phyloP scores from a whole-genome alignment of 2,113 vertebrate species.

The Nasalis larvatus region DNA sequence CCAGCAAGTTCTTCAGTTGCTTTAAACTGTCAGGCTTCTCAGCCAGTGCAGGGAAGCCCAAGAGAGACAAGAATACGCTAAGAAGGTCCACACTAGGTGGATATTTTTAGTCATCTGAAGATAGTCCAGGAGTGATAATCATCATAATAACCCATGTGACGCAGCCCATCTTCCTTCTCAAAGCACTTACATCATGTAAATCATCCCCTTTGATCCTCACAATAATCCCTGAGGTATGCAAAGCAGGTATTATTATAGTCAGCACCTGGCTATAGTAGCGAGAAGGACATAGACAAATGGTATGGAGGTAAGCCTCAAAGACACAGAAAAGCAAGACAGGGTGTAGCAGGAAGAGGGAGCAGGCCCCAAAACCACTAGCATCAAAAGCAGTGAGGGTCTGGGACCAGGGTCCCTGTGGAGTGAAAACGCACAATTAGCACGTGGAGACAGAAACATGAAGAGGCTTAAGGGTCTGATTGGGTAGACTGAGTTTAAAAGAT shows the following conservation, averaged over 20 bases:
- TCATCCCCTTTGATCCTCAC: not conserved
- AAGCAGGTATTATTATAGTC: constrained; percentile 24
- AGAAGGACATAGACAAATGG: not conserved
- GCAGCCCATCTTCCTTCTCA: constrained; percentile 35
- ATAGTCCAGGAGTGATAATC: not conserved
- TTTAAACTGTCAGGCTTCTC: constrained; percentile 53
- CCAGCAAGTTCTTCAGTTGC: constrained; percentile 60
- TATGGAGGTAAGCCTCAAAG: not conserved
- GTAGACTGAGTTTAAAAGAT: not conserved
- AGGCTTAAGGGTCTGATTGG: not conserved
- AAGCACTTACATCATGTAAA: constrained; percentile 34
- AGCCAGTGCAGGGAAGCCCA: constrained; percentile 13
- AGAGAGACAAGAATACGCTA: constrained; percentile 57
- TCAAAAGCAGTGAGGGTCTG: not conserved
- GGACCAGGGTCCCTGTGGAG: not conserved
- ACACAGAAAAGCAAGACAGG: not conserved
- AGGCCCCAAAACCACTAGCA: not conserved
- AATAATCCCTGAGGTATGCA: not conserved
- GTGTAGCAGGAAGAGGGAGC: not conserved
- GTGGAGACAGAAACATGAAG: not conserved
- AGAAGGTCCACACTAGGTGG: constrained; percentile 42
- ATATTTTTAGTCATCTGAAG: constrained; percentile 64
- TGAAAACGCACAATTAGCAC: not conserved
- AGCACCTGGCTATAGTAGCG: not conserved
- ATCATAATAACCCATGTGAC: not conserved